Conservation (phyloP, 1,140 invertebrate genomes). For the Brachionus calyciflorus region DNA sequence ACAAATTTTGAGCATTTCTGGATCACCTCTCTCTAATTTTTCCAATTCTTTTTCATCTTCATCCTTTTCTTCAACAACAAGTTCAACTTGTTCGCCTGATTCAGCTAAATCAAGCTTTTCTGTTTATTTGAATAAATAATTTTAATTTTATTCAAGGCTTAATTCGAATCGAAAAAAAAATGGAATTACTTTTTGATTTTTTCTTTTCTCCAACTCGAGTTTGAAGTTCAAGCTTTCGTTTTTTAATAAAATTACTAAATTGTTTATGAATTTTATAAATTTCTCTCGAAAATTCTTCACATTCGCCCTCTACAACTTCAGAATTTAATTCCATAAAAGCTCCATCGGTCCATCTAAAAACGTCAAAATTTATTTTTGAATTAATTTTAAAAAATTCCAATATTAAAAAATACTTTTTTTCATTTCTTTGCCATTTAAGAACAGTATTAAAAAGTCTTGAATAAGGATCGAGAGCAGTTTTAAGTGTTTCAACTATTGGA, state of each 20-base stretch:
- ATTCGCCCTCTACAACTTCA: conserved; percentile 71
- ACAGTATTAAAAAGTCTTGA: conserved; percentile 35
- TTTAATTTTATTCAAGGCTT: conserved; percentile 50
- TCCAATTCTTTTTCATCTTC: conserved; percentile 53
- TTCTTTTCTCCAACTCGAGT: conserved; percentile 68
- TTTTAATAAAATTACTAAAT: conserved; percentile 55
- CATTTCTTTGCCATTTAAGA: conserved; percentile 45
- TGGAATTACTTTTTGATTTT: conserved; percentile 68
- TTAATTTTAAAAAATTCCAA: conserved; percentile 65
- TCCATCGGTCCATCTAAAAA: conserved; percentile 67
- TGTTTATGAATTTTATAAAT: conserved; percentile 61
- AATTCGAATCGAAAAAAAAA: not conserved
- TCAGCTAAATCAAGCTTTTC: conserved; percentile 71
- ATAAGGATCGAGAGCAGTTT: conserved; percentile 47
- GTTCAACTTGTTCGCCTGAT: conserved; percentile 59
- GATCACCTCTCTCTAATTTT: conserved; percentile 49
- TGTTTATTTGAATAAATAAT: conserved; percentile 52
- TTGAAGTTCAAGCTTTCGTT: conserved; percentile 58
- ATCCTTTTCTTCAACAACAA: conserved; percentile 59
- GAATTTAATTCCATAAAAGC: conserved; percentile 77
- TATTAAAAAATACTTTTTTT: conserved; percentile 69
- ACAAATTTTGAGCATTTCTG: conserved; percentile 55
- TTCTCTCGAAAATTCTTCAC: conserved; percentile 51
- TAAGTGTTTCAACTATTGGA: conserved; percentile 69
- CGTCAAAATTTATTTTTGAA: conserved; percentile 78